Evolutionary conservation across 1,140 invertebrate genomes (phyloP).

Genomic region (Trichogramma pretiosum): DNA sequence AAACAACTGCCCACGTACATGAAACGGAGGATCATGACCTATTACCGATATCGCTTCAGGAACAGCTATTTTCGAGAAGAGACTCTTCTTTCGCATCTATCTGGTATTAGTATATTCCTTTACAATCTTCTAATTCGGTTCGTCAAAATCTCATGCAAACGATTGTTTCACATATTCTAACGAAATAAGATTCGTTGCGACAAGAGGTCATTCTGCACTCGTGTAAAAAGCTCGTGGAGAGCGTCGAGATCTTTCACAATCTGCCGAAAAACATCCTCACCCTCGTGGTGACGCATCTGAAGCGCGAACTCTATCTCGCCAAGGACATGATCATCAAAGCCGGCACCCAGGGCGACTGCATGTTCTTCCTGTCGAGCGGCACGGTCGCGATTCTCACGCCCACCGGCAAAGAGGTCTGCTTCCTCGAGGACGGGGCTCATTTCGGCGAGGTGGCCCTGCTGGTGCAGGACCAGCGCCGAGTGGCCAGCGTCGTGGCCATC

Average conservation of each 20-base stretch:
- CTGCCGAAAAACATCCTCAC: slow-evolving; percentile 27
- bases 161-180: not conserved
- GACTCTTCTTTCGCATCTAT: slow-evolving; percentile 29
- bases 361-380: slow-evolving; percentile 52
- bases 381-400: slow-evolving; percentile 52
- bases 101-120: slow-evolving; percentile 26
- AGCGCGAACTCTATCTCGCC: slow-evolving; percentile 35
- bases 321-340: slow-evolving; percentile 46
- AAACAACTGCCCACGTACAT: slow-evolving; percentile 36
- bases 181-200: slow-evolving; percentile 17
- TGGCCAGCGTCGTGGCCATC: slow-evolving; percentile 37
- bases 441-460: slow-evolving; percentile 48
- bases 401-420: slow-evolving; percentile 50
- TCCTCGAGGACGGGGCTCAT: slow-evolving; percentile 46
- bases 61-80: slow-evolving; percentile 36
- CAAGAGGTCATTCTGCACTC: slow-evolving; percentile 35
- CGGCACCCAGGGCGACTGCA: slow-evolving; percentile 48
- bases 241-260: slow-evolving; percentile 33
- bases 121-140: too few relatives aligned
- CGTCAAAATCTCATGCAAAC: too few relatives aligned
- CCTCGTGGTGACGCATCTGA: slow-evolving; percentile 30
- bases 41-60: slow-evolving; percentile 34
- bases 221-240: slow-evolving; percentile 33
- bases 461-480: slow-evolving; percentile 34
- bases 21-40: slow-evolving; percentile 31